phyloP scores from a whole-genome alignment of 2,888 invertebrate species.

The Schizaphis graminum region DNA sequence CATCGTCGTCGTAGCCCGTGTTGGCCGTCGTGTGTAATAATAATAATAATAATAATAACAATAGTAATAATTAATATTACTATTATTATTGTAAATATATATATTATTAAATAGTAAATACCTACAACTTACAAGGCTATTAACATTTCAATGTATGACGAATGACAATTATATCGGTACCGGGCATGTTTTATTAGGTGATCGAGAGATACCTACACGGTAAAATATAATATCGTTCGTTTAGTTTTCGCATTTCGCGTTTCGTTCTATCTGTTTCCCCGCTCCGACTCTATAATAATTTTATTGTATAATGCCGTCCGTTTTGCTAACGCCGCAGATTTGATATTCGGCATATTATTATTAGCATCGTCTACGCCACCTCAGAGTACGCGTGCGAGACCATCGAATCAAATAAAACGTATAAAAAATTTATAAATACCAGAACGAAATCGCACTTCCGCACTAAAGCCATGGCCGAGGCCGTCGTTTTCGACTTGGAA shows the following conservation, averaged over 20 bases:
- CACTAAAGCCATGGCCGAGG: constrained; percentile 50
- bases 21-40: background rate
- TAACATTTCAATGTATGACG: background rate
- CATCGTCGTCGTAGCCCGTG: constrained; percentile 19
- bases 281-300: background rate
- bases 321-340: background rate
- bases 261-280: background rate
- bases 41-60: background rate
- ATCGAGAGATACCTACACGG: background rate
- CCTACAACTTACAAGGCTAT: background rate
- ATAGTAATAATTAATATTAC: background rate
- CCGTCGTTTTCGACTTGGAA: constrained; percentile 58
- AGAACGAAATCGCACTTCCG: background rate
- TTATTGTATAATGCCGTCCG: constrained; percentile 20
- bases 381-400: background rate
- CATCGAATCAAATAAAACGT: background rate
- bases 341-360: constrained; percentile 4
- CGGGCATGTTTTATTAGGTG: background rate
- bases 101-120: background rate
- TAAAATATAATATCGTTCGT: background rate
- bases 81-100: background rate
- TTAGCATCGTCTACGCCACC: background rate
- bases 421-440: background rate
- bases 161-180: background rate
- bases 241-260: background rate